Conservation (phyloP, 2,113 vertebrate genomes). For the pig (Sus scrofa) region DNA sequence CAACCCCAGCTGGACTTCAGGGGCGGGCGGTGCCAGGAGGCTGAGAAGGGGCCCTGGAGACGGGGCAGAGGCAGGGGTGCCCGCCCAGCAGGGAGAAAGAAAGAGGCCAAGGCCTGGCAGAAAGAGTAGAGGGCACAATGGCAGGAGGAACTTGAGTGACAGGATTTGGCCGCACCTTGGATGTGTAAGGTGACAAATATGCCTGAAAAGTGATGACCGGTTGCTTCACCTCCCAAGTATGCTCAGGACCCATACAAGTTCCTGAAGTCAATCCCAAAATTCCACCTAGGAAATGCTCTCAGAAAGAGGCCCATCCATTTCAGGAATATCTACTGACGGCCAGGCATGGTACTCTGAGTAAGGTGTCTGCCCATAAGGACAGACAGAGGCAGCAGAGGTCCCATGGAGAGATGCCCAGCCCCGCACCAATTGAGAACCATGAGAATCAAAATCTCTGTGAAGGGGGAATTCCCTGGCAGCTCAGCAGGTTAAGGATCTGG, state of each 20-base stretch:
- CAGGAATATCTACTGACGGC: neutral
- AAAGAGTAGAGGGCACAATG: rapidly evolving
- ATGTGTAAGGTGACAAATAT: rapidly evolving
- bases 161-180: rapidly evolving
- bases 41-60: neutral
- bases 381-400: neutral
- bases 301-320: neutral
- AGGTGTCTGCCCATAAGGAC: neutral
- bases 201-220: rapidly evolving
- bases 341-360: rapidly evolving
- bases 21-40: too few relatives aligned
- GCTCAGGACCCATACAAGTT: neutral
- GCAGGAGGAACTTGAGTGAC: rapidly evolving
- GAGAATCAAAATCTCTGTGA: neutral
- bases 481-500: too few relatives aligned
- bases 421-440: neutral
- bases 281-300: neutral
- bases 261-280: neutral
- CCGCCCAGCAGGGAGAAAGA: neutral
- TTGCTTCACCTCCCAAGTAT: rapidly evolving
- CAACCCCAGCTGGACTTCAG: neutral
- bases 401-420: neutral
- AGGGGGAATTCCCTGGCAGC: too few relatives aligned
- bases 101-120: neutral
- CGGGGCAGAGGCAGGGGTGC: neutral